Evolutionary conservation across 1,140 invertebrate genomes (phyloP).

Genomic region (Sinonovacula constricta): DNA sequence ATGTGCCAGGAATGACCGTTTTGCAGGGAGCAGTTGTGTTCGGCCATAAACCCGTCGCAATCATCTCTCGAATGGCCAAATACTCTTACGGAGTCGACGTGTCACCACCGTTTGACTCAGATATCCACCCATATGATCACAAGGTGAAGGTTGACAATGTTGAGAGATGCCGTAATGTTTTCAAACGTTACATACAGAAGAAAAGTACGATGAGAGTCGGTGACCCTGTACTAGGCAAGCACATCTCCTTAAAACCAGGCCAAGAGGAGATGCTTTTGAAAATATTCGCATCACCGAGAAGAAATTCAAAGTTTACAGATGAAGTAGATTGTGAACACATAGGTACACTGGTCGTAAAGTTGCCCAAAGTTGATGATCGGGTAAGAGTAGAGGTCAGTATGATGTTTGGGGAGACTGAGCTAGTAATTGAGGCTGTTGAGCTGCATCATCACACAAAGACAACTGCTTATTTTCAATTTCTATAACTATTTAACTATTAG

Average conservation of each 20-base stretch:
- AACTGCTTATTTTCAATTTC: too few species aligned
- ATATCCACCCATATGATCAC: background rate
- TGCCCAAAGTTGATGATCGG: constrained; percentile 52
- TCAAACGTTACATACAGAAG: too few species aligned
- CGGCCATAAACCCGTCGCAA: too few species aligned
- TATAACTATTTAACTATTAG: too few species aligned
- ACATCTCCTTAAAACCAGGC: constrained; percentile 54
- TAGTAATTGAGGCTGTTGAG: constrained; percentile 59
- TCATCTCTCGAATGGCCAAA: too few species aligned
- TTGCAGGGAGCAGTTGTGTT: constrained; percentile 51
- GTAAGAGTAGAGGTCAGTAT: constrained; percentile 61
- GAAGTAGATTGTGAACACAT: constrained; percentile 55
- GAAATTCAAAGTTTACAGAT: constrained; percentile 53
- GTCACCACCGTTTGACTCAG: background rate
- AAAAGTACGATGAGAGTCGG: constrained; percentile 43
- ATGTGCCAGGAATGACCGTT: constrained; percentile 47
- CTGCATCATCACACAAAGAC: constrained; percentile 41
- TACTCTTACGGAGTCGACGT: background rate
- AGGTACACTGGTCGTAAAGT: constrained; percentile 56
- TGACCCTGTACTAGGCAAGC: constrained; percentile 26
- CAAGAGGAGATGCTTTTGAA: constrained; percentile 60
- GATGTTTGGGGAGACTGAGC: constrained; percentile 63
- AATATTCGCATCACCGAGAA: constrained; percentile 53
- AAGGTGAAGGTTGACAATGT: background rate
- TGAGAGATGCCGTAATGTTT: too few species aligned